Conservation (phyloP, 2,888 invertebrate species). For the Artemia sinica region DNA sequence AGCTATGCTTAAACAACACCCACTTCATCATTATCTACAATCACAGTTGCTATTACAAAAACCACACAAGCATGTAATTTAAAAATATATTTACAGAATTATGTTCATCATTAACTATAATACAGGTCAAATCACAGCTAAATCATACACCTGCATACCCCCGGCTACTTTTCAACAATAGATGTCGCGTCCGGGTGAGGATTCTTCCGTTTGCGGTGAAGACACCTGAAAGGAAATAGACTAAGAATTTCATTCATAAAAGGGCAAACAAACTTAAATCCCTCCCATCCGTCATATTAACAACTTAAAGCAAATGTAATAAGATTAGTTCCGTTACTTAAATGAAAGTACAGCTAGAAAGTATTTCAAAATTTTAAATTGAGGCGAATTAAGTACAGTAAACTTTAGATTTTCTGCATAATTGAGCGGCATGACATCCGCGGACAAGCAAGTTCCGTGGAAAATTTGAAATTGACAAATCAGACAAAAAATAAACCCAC, state of each 20-base stretch:
- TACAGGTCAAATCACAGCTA: conserved; percentile 14
- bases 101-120: conserved; percentile 13
- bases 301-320: no score
- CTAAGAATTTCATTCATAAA: conserved; percentile 6
- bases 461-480: no score
- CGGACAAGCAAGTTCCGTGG: no score
- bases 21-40: conserved; percentile 7
- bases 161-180: neutral
- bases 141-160: conserved; percentile 6
- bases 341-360: no score
- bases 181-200: conserved; percentile 12
- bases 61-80: neutral
- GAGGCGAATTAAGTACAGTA: no score
- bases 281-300: no score
- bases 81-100: conserved; percentile 13
- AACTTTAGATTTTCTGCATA: no score
- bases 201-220: conserved; percentile 6
- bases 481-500: no score
- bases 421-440: no score
- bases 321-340: no score
- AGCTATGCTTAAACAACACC: no score
- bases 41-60: neutral
- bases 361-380: no score
- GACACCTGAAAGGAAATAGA: conserved; percentile 12
- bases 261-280: conserved; percentile 5